phyloP scores from a whole-genome alignment of 2,797 vertebrate genomes.

The Scolopax rusticola region DNA sequence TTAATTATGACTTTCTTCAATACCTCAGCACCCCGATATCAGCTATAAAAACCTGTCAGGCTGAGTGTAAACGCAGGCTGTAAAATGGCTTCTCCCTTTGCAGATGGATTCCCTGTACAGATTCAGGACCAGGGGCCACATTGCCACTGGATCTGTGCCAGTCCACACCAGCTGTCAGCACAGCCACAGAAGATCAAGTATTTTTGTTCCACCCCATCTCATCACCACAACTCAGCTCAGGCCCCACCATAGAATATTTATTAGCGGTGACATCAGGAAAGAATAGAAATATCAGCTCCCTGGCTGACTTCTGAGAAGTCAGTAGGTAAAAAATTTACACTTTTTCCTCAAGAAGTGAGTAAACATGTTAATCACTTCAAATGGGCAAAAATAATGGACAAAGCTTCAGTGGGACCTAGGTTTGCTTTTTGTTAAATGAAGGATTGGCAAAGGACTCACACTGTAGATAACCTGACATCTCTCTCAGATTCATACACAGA shows the following conservation, averaged over 20 bases:
- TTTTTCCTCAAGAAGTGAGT: neutral
- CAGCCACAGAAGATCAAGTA: neutral
- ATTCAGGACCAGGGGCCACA: slow-evolving; percentile 14
- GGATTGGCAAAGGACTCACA: neutral
- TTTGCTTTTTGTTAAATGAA: neutral
- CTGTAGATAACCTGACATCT: neutral
- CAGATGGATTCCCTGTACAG: neutral
- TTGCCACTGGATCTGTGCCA: neutral
- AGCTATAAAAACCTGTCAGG: neutral
- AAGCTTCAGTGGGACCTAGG: neutral
- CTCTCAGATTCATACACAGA: neutral
- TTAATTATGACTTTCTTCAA: neutral
- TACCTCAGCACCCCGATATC: neutral
- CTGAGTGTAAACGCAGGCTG: neutral
- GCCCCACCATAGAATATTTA: slow-evolving; percentile 3
- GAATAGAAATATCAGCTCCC: neutral
- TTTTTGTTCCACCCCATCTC: neutral
- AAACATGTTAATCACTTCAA: neutral
- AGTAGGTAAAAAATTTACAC: neutral
- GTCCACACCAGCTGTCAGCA: slow-evolving; percentile 21
- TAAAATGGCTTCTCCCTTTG: slow-evolving; percentile 10
- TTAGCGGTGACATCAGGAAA: neutral
- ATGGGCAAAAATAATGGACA: neutral
- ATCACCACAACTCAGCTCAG: slow-evolving; percentile 3
- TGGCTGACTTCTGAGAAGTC: neutral